Evolutionary conservation across 2,113 vertebrate species (phyloP).

Genomic region (Rhinopomastus cyanomelas): DNA sequence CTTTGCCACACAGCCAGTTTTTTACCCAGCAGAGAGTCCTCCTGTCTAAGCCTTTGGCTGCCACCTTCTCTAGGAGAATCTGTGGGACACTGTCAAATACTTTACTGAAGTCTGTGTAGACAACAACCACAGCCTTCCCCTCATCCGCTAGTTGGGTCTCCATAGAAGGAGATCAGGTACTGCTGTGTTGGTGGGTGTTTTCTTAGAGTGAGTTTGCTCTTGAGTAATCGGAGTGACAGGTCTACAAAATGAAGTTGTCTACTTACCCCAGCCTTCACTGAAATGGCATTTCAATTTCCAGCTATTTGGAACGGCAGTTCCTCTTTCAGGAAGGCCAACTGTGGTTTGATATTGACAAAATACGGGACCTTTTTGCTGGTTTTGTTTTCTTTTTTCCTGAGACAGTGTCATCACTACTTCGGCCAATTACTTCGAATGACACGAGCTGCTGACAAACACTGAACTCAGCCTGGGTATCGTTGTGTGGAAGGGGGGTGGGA

Average conservation of each 20-base stretch:
- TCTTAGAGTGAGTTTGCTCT: neutral
- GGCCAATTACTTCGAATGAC: neutral
- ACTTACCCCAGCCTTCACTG: slow-evolving; percentile 7
- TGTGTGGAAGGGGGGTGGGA: no score
- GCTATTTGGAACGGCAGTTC: slow-evolving; percentile 11
- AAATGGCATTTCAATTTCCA: slow-evolving; percentile 35
- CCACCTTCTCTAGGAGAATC: no score
- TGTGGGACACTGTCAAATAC: no score
- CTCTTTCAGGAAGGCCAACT: neutral
- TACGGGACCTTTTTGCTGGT: neutral
- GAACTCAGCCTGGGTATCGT: neutral
- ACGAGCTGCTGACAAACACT: neutral
- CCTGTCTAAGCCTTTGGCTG: no score
- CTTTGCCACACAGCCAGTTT: no score
- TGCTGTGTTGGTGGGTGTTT: neutral
- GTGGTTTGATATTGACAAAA: slow-evolving; percentile 21
- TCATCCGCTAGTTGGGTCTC: no score
- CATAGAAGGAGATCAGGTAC: no score
- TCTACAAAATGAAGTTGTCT: slow-evolving; percentile 22
- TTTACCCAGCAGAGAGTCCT: no score
- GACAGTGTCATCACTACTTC: neutral
- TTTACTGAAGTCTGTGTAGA: no score
- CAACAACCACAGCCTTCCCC: no score
- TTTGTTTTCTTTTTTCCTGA: neutral
- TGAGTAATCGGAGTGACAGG: neutral